A percentile compares a stretch with the other conserved stretches of the same genome.
phyloP scores from a whole-genome alignment of 37 sponge, comb jelly and placozoan genomes.

The Dysidea cf. avara region DNA sequence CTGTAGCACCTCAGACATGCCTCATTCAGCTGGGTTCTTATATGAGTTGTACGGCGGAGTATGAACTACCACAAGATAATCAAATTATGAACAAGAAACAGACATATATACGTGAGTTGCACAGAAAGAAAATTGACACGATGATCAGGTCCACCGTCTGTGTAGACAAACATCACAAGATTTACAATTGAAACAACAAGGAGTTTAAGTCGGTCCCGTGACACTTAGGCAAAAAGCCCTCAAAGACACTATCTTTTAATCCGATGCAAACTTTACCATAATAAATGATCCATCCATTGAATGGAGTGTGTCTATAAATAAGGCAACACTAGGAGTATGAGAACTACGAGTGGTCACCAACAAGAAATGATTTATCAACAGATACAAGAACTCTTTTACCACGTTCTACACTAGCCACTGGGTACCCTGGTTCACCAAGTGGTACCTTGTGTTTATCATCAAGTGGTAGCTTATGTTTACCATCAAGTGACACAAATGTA shows the following conservation, averaged over 20 bases:
- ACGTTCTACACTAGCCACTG: too few species aligned
- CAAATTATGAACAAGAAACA: conserved; percentile 17
- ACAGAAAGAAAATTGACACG: conserved; percentile 8
- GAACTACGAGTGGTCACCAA: conserved; percentile 4
- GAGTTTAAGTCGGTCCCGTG: conserved; percentile 11
- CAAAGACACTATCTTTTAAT: conserved; percentile 20
- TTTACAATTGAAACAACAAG: not conserved
- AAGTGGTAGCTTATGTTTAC: too few species aligned
- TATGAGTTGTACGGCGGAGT: conserved; percentile 33
- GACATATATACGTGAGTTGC: not conserved
- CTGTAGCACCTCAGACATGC: conserved; percentile 28
- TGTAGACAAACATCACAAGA: not conserved
- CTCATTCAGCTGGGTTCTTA: conserved; percentile 24
- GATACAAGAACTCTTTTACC: too few species aligned
- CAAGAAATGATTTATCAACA: too few species aligned
- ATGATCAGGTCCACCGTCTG: conserved; percentile 14
- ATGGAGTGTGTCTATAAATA: conserved; percentile 3
- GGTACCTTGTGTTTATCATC: too few species aligned
- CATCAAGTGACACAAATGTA: not conserved
- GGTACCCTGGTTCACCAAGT: too few species aligned
- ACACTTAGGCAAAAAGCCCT: conserved; percentile 5
- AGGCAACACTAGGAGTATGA: conserved; percentile 7
- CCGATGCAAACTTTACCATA: conserved; percentile 20
- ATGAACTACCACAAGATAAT: conserved; percentile 19
- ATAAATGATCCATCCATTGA: conserved; percentile 24